phyloP scores from a whole-genome alignment of 35 echinoderm and acorn worm species.

The Patiria miniata region DNA sequence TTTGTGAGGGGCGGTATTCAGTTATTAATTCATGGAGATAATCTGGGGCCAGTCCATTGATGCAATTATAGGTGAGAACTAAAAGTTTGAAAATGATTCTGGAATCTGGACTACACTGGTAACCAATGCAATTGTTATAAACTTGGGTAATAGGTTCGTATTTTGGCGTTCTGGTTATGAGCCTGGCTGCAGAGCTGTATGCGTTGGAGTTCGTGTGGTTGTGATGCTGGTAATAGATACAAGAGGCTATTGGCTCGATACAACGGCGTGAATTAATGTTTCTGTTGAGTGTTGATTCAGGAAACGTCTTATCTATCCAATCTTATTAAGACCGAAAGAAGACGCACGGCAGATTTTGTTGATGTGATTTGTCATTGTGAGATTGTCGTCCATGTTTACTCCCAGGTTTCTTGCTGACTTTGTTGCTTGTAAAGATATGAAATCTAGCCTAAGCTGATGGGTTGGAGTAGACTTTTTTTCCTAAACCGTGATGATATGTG shows the following conservation, averaged over 20 bases:
- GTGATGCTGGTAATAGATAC: not conserved
- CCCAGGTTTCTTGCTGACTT: constrained; percentile 22
- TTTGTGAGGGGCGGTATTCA: no score
- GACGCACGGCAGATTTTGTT: constrained; percentile 11
- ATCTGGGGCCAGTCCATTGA: no score
- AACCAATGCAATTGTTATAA: not conserved
- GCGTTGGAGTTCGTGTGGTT: constrained; percentile 12
- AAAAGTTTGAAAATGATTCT: no score
- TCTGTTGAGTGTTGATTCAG: constrained; percentile 29
- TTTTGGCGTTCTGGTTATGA: not conserved
- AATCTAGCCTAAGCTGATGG: constrained; percentile 1
- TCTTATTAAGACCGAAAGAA: constrained; percentile 7
- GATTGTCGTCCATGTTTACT: constrained; percentile 17
- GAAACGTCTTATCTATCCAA: constrained; percentile 14
- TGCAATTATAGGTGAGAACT: no score
- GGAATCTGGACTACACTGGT: not conserved
- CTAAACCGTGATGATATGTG: not conserved
- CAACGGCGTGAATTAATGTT: not conserved
- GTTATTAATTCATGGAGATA: no score
- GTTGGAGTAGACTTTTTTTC: not conserved
- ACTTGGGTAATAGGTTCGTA: not conserved
- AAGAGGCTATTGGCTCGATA: constrained; percentile 31
- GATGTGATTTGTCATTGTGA: constrained; percentile 1
- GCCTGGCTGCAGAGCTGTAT: no score
- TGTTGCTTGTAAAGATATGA: not conserved